Evolutionary conservation across 1,140 invertebrate species (phyloP).

Genomic region (Zeugodacus cucurbitae): DNA sequence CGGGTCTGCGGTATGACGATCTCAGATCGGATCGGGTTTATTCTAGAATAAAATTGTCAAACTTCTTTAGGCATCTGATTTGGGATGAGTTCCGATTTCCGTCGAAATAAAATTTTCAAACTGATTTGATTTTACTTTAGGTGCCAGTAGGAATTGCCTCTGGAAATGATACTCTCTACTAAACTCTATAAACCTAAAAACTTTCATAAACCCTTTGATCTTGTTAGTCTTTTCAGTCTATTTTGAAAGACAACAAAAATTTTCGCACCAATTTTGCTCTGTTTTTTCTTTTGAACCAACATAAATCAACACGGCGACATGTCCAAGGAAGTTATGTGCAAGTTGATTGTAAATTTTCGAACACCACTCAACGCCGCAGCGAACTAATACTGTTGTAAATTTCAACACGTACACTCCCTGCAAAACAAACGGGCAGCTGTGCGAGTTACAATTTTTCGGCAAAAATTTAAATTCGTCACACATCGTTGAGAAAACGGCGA

Average conservation of each 20-base stretch:
- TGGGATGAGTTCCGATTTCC: too few species aligned
- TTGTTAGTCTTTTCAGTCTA: background rate
- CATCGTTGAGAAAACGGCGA: background rate
- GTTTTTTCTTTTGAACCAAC: background rate
- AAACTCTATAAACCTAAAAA: too few species aligned
- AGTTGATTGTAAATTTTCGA: background rate
- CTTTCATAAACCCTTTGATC: too few species aligned
- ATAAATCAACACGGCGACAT: slow-evolving; percentile 9
- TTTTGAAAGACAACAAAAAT: background rate
- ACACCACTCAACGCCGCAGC: background rate
- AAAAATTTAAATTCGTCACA: slow-evolving; percentile 38
- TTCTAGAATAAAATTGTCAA: too few species aligned
- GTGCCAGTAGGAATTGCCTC: too few species aligned
- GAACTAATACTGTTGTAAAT: slow-evolving; percentile 19
- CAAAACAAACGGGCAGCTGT: slow-evolving; percentile 29
- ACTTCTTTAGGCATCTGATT: too few species aligned
- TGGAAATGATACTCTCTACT: too few species aligned
- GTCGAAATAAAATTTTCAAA: too few species aligned
- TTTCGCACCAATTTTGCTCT: background rate
- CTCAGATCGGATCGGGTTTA: too few species aligned
- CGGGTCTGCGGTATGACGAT: too few species aligned
- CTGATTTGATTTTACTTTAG: too few species aligned
- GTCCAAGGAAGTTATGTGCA: slow-evolving; percentile 11
- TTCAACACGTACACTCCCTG: slow-evolving; percentile 25
- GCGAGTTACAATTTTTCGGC: slow-evolving; percentile 8